Evolutionary conservation across 2,888 invertebrate genomes (phyloP).

Genomic region (Polydrusus cervinus): DNA sequence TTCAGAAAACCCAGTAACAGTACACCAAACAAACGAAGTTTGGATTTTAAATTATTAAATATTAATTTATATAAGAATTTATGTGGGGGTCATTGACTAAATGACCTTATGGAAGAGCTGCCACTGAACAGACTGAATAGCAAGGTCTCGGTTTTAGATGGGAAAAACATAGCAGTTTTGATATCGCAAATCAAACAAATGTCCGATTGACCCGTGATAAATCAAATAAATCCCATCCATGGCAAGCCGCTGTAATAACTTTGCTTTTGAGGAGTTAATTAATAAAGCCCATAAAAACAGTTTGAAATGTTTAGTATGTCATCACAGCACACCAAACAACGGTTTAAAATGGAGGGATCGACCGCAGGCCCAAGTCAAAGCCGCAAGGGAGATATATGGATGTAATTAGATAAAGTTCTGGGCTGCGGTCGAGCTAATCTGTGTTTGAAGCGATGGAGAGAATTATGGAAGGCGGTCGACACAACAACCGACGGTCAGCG

Average conservation of each 20-base stretch:
- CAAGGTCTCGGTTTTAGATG: too few relatives aligned
- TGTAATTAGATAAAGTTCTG: slow-evolving; percentile 70
- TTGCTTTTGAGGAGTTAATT: background rate
- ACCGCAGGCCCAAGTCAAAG: slow-evolving; percentile 61
- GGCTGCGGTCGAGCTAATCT: slow-evolving; percentile 69
- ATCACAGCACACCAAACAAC: slow-evolving; percentile 13
- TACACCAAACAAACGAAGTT: too few relatives aligned
- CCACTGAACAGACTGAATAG: too few relatives aligned
- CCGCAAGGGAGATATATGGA: slow-evolving; percentile 68
- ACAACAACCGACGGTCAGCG: slow-evolving; percentile 28
- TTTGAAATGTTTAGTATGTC: slow-evolving; percentile 22
- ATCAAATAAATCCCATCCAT: too few relatives aligned
- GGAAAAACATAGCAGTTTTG: too few relatives aligned
- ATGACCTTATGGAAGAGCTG: too few relatives aligned
- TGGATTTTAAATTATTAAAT: too few relatives aligned
- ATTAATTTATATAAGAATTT: too few relatives aligned
- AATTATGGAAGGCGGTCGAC: slow-evolving; percentile 15
- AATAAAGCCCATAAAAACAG: background rate
- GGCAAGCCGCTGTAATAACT: background rate
- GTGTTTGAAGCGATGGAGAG: slow-evolving; percentile 53
- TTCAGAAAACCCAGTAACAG: too few relatives aligned
- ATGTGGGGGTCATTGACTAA: too few relatives aligned
- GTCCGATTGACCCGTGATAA: too few relatives aligned
- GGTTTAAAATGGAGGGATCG: slow-evolving; percentile 58
- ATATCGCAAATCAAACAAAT: too few relatives aligned